Evolutionary conservation across 2,888 invertebrate genomes (phyloP), one percentile per base, ranked within the genome.

Genomic region (Synergus laeviventris): DNA sequence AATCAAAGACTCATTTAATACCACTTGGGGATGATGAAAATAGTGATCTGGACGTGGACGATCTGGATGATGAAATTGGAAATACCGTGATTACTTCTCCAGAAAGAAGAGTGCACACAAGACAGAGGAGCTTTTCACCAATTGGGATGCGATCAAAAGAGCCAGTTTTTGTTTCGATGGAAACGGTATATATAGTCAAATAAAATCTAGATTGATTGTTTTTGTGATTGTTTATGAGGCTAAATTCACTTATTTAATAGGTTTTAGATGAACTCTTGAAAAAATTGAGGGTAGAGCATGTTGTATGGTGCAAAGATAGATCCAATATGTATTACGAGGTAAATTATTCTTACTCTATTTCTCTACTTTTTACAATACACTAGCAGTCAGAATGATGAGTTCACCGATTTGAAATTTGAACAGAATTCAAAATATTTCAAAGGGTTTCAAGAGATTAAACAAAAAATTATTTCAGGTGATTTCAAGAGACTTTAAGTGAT

Each of bases 271-370:
- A 95, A 87, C 87, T 95, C 76, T 91, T 95, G 62, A 92, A 91
- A 77, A 95, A 95, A 87, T 91, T 95, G 12, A 92, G 93, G 84
- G 94, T 95, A 70, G 94, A 95, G 82, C 94, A 95, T 87, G 94
- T 93, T 12, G 94, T 94, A 45, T 95, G 95, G 95, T 92, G 93
- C 84, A 93, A 93, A 77, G 95, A 95, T 87, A 94, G 94, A 87
- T 91, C 92, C 64, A 94, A 94, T 38, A 93, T 94, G 90, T 95
- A 94, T 88, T 93, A 93, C 87, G 94, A 95, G 90, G 94, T 95
- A 75, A 81, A 38, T 61, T 14, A 42, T 31, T 61, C 21, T 39
- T 42, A 21, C 21, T 39, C 14, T 11, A 60, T n/a, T 70, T 42
- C 24, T n/a, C 18, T 24, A 56, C 8, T 31, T 59, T 8, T 73